Conservation (phyloP, 2,797 vertebrate genomes). For the Mormyrus proboscirostris region DNA sequence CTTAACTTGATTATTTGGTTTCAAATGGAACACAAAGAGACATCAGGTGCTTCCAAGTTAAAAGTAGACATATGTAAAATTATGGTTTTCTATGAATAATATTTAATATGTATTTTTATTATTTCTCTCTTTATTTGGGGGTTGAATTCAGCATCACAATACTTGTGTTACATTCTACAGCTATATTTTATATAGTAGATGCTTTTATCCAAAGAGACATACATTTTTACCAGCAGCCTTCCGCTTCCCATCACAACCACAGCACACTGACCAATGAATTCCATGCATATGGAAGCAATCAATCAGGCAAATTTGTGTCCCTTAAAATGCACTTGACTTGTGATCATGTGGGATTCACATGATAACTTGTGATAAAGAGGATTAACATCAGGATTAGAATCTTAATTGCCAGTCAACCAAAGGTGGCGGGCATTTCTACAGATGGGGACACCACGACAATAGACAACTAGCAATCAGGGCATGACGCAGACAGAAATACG, state of each 20-base stretch:
- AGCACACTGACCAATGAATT: neutral
- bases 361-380: neutral
- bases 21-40: constrained; percentile 5
- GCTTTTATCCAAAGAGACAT: neutral
- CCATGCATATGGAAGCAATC: too few relatives aligned
- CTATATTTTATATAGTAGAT: neutral
- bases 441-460: neutral
- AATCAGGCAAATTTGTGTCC: neutral
- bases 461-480: neutral
- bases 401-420: neutral
- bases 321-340: neutral
- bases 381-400: neutral
- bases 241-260: neutral
- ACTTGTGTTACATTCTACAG: neutral
- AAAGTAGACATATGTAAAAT: neutral
- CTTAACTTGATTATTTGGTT: neutral
- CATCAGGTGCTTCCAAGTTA: neutral
- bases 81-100: neutral
- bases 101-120: neutral
- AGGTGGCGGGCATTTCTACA: neutral
- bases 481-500: neutral
- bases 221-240: neutral
- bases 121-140: neutral
- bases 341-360: neutral
- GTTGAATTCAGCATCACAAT: neutral